A percentile compares a stretch with the other conserved stretches of the same genome.
These are phyloP conservation scores for Channa argus DNA, from an alignment of 2,113 vertebrate species.

Conservation along the genomic window DNA sequence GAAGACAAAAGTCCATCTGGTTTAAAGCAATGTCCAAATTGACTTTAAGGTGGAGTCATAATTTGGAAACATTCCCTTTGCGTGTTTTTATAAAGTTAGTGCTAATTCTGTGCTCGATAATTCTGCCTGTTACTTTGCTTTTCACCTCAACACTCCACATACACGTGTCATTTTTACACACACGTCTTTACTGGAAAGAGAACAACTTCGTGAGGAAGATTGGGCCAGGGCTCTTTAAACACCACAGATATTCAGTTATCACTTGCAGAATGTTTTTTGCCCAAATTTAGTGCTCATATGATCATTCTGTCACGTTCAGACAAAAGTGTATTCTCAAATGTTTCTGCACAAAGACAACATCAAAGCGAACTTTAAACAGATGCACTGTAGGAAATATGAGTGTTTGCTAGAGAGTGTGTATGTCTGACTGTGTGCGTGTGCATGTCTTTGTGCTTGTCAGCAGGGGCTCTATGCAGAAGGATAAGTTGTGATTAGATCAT, in stretches of 20 bases:
- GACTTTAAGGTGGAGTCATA: too few species aligned
- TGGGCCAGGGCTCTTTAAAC: constrained; percentile 2
- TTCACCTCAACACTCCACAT: not conserved
- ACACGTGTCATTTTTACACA: constrained; percentile 4
- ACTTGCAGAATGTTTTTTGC: too few species aligned
- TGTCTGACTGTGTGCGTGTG: constrained; percentile 9
- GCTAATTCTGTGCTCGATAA: too few species aligned
- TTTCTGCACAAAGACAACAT: constrained; percentile 35
- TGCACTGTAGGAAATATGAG: constrained; percentile 6
- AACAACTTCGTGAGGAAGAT: not conserved
- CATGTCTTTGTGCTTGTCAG: constrained; percentile 8
- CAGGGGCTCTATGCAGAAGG: constrained; percentile 82
- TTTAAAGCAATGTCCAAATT: too few species aligned
- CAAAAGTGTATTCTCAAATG: constrained; percentile 9
- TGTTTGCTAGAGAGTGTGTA: constrained; percentile 16
- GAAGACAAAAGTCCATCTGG: too few species aligned
- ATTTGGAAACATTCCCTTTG: too few species aligned
- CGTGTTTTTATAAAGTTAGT: too few species aligned
- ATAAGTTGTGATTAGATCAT: constrained; percentile 90
- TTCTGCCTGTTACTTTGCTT: not conserved
- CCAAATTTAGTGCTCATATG: constrained; percentile 31
- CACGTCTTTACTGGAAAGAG: constrained; percentile 47
- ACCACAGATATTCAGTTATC: not conserved
- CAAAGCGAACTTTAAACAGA: constrained; percentile 23
- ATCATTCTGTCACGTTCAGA: constrained; percentile 19